A percentile compares a stretch with the other conserved stretches of the same genome.
phyloP scores from a whole-genome alignment of 2,888 invertebrate species.

The Marasmarcha lunaedactyla region DNA sequence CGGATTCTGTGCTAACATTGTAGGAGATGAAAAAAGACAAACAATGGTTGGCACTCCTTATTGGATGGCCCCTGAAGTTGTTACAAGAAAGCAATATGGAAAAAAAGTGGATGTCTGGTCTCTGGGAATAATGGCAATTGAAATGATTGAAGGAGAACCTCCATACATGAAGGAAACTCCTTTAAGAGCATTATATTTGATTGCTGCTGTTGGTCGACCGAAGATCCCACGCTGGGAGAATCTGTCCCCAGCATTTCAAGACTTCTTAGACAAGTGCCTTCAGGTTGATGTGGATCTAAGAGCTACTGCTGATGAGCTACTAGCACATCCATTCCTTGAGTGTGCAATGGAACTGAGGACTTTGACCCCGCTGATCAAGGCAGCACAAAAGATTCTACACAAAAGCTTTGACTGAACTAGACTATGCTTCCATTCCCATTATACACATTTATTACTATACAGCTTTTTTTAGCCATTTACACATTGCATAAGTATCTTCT shows the following conservation, averaged over 20 bases:
- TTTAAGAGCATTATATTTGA: constrained; percentile 90
- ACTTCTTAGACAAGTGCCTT: constrained; percentile 89
- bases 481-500: constrained; percentile 19
- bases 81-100: constrained; percentile 92
- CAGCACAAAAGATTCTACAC: constrained; percentile 87
- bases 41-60: constrained; percentile 99
- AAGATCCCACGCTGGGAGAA: constrained; percentile 86
- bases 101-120: constrained; percentile 96
- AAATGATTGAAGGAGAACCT: constrained; percentile 94
- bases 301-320: constrained; percentile 80
- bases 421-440: neutral
- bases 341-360: constrained; percentile 85
- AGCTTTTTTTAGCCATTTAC: constrained; percentile 42
- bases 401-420: constrained; percentile 60
- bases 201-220: constrained; percentile 95
- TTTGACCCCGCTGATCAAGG: constrained; percentile 89
- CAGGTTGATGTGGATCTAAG: constrained; percentile 85
- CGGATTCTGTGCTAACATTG: constrained; percentile 97
- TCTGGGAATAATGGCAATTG: constrained; percentile 97
- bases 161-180: constrained; percentile 97
- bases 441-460: constrained; percentile 20
- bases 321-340: constrained; percentile 83
- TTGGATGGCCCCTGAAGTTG: constrained; percentile 98
- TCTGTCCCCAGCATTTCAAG: constrained; percentile 81
- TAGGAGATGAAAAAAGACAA: constrained; percentile 93